These are phyloP conservation scores for Drosophila merina DNA, from an alignment of 2,888 invertebrate genomes.

Conservation along the genomic window DNA sequence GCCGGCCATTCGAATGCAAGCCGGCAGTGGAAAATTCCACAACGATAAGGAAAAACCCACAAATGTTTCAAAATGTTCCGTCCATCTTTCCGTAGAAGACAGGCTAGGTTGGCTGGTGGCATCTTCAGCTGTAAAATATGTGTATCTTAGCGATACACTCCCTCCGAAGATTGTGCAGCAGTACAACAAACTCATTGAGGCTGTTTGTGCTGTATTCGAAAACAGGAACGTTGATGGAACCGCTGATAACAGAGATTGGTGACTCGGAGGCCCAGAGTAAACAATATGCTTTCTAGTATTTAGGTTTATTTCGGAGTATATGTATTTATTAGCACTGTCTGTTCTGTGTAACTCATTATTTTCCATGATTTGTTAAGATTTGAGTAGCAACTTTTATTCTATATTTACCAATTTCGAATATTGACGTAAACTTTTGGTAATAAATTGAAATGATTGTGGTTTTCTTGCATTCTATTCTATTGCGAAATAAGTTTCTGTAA, in stretches of 20 bases:
- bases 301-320: constrained; percentile 51
- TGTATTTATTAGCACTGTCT: constrained; percentile 39
- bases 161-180: constrained; percentile 7
- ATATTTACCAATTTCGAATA: constrained; percentile 26
- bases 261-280: constrained; percentile 2
- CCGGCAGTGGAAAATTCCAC: constrained; percentile 39
- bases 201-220: constrained; percentile 16
- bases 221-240: constrained; percentile 12
- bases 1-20: constrained; percentile 15
- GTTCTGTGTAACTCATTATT: constrained; percentile 32
- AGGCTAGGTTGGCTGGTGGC: constrained; percentile 15
- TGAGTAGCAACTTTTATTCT: constrained; percentile 7
- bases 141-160: neutral
- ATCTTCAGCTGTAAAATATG: constrained; percentile 12
- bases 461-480: constrained; percentile 9
- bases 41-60: constrained; percentile 37
- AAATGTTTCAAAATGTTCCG: constrained; percentile 27
- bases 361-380: constrained; percentile 41
- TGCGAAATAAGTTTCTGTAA: constrained; percentile 9
- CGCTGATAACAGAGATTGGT: constrained; percentile 8
- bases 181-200: constrained; percentile 38
- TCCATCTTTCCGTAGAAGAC: constrained; percentile 29
- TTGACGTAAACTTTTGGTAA: constrained; percentile 21
- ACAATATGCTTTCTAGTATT: constrained; percentile 35
- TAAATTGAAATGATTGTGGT: neutral